Evolutionary conservation across 2,888 invertebrate genomes (phyloP).

Genomic region (Anorthoa munda): DNA sequence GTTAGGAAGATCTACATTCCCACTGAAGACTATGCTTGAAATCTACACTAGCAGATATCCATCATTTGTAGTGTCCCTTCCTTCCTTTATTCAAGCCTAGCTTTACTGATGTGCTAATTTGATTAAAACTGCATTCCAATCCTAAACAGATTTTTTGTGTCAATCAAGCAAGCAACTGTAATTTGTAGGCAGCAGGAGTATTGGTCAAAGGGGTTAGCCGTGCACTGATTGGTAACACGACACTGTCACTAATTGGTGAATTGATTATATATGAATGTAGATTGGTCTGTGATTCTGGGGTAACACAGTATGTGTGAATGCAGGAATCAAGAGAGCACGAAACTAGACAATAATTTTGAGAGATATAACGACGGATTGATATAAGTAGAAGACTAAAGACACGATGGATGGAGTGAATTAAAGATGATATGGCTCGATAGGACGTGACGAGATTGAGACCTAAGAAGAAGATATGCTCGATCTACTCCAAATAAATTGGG

Average conservation of each 20-base stretch:
- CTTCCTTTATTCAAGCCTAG: no score
- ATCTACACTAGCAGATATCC: neutral
- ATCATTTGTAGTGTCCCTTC: neutral
- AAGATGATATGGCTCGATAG: neutral
- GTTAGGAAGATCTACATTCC: no score
- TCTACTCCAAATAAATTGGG: neutral
- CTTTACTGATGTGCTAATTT: neutral
- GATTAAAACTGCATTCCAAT: conserved; percentile 24
- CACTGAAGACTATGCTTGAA: no score
- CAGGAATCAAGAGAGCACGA: neutral
- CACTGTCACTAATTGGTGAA: conserved; percentile 43
- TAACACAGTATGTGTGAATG: neutral
- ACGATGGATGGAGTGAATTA: neutral
- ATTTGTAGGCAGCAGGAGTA: conserved; percentile 29
- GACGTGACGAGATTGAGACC: no score
- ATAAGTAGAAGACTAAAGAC: no score
- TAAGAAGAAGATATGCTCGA: neutral
- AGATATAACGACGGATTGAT: neutral
- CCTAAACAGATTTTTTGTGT: conserved; percentile 42
- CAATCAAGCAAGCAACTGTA: conserved; percentile 19
- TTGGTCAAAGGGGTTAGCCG: conserved; percentile 53
- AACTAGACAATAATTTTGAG: no score
- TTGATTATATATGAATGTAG: conserved; percentile 13
- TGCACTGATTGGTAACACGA: conserved; percentile 42
- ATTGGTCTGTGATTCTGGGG: neutral